These are phyloP conservation scores for Astreopora myriophthalma DNA, from an alignment of 64 coral and sea anemone species.

Conservation along the genomic window DNA sequence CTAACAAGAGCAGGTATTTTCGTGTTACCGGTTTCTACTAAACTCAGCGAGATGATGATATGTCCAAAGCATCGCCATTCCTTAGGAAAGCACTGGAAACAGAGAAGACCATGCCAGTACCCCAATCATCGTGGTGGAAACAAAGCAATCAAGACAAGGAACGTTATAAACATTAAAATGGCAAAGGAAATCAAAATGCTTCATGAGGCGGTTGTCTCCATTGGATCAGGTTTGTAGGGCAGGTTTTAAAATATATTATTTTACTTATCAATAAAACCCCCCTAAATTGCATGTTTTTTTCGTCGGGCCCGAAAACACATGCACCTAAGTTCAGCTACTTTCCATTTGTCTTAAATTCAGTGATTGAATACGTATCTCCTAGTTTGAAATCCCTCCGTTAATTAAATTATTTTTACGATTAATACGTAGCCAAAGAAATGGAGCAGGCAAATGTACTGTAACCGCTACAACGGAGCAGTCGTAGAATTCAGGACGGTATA, in stretches of 20 bases:
- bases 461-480: too few relatives aligned
- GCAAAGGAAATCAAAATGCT: background rate
- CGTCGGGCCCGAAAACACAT: too few relatives aligned
- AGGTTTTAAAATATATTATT: background rate
- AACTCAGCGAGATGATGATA: conserved; percentile 11
- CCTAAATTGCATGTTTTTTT: too few relatives aligned
- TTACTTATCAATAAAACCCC: too few relatives aligned
- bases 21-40: background rate
- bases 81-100: conserved; percentile 40
- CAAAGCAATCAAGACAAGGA: conserved; percentile 29
- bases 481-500: too few relatives aligned
- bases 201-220: background rate
- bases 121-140: conserved; percentile 4
- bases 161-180: background rate
- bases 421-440: too few relatives aligned
- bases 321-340: too few relatives aligned
- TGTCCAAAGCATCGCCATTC: conserved; percentile 58
- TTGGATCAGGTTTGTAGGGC: background rate
- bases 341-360: too few relatives aligned
- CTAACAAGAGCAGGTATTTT: background rate
- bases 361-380: background rate
- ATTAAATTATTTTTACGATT: too few relatives aligned
- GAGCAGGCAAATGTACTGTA: too few relatives aligned
- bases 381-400: background rate
- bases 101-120: conserved; percentile 52